Evolutionary conservation across 2,113 vertebrate genomes (phyloP).

Genomic region (Rhabdomys dilectus): DNA sequence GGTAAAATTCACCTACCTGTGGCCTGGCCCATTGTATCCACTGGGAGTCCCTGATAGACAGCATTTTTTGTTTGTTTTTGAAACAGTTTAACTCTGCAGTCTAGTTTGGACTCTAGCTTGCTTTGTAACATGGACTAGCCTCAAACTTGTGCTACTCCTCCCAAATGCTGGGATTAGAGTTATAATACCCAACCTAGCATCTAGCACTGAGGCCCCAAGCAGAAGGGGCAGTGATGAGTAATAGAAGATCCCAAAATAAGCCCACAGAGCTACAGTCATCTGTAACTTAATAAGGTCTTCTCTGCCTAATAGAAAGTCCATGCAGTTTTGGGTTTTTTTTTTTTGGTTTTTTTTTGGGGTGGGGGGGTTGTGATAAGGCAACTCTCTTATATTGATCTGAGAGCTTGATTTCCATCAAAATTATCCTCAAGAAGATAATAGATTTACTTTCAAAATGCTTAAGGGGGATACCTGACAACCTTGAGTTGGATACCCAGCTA

Average conservation of each 20-base stretch:
- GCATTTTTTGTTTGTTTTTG: background rate
- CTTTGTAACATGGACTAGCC: background rate
- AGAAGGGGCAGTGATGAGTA: too few relatives aligned
- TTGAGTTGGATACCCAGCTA: constrained; percentile 13
- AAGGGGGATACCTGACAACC: background rate
- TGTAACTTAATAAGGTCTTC: background rate
- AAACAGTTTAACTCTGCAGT: background rate
- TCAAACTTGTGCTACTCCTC: background rate
- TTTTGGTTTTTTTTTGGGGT: too few relatives aligned
- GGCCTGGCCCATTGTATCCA: too few relatives aligned
- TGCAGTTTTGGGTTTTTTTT: too few relatives aligned
- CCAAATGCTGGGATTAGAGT: background rate
- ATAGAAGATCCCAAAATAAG: too few relatives aligned
- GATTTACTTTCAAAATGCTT: background rate
- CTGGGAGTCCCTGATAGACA: too few relatives aligned
- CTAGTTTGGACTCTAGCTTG: background rate
- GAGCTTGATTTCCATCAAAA: background rate
- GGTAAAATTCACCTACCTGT: too few relatives aligned
- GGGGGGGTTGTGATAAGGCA: background rate
- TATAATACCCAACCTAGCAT: background rate
- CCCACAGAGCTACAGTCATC: background rate
- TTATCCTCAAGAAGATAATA: background rate
- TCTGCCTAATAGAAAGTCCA: background rate
- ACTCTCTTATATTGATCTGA: background rate
- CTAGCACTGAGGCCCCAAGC: too few relatives aligned